These are phyloP conservation scores for Chaetodon auriga DNA, from an alignment of 2,113 vertebrate genomes.

Conservation along the genomic window DNA sequence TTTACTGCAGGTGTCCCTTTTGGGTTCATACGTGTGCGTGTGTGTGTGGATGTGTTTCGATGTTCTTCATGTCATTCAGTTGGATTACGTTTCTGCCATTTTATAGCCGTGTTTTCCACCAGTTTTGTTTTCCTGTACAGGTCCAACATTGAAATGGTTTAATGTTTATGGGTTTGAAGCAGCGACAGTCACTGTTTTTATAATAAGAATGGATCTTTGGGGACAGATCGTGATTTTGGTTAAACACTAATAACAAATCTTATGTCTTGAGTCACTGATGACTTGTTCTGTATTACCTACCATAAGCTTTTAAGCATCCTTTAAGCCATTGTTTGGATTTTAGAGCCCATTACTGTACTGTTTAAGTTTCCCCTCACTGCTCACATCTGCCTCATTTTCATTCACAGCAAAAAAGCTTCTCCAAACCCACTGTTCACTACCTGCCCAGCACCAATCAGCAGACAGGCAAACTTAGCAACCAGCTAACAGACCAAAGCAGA, in stretches of 20 bases:
- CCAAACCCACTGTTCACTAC: too few species aligned
- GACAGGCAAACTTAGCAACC: too few species aligned
- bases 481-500: too few species aligned
- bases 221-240: too few species aligned
- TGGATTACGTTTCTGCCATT: neutral
- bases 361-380: neutral
- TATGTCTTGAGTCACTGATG: too few species aligned
- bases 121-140: neutral
- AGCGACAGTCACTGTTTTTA: neutral
- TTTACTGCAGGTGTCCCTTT: conserved; percentile 29
- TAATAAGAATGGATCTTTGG: neutral
- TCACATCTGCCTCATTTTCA: neutral
- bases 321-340: neutral
- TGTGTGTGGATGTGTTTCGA: neutral
- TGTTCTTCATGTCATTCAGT: neutral
- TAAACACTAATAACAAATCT: too few species aligned
- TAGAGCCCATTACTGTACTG: neutral
- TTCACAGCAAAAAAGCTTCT: neutral
- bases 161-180: neutral
- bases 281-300: too few species aligned
- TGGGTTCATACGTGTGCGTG: neutral
- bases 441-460: too few species aligned
- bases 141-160: neutral
- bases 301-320: too few species aligned
- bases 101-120: neutral